A percentile compares a stretch with the other conserved stretches of the same genome.
Conservation (phyloP, 2,113 vertebrate species). For the Saccopteryx bilineata region DNA sequence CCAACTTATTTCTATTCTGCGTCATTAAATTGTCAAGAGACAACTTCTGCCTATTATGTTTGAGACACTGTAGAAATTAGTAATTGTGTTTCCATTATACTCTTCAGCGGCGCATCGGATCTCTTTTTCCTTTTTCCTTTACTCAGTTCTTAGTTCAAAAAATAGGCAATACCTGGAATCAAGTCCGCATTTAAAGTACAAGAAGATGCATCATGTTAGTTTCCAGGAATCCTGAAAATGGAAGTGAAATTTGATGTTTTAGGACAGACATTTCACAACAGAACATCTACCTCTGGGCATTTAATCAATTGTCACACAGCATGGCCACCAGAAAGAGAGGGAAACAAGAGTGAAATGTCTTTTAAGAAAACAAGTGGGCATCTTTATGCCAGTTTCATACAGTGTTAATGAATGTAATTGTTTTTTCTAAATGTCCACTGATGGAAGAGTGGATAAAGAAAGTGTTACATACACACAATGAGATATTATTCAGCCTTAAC, state of each 20-base stretch:
- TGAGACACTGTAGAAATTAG: constrained; percentile 58
- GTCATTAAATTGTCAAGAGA: constrained; percentile 73
- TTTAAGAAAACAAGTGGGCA: background rate
- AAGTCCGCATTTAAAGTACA: background rate
- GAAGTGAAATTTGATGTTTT: background rate
- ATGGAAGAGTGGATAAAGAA: background rate
- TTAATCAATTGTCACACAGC: background rate
- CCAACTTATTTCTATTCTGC: constrained; percentile 24
- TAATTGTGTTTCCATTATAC: constrained; percentile 42
- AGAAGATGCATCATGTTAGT: background rate
- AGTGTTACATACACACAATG: background rate
- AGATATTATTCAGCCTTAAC: background rate
- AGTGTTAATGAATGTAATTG: background rate
- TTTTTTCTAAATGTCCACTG: background rate
- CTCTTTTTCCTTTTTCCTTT: background rate
- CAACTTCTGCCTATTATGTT: constrained; percentile 51
- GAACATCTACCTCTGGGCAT: background rate
- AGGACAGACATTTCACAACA: background rate
- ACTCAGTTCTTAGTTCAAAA: background rate
- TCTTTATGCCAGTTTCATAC: background rate
- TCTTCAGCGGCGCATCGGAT: background rate
- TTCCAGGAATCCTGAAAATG: background rate
- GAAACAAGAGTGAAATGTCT: background rate
- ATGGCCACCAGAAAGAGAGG: background rate
- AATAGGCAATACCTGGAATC: background rate